Evolutionary conservation across 2,888 invertebrate species (phyloP).

Genomic region (Alcis repandata): DNA sequence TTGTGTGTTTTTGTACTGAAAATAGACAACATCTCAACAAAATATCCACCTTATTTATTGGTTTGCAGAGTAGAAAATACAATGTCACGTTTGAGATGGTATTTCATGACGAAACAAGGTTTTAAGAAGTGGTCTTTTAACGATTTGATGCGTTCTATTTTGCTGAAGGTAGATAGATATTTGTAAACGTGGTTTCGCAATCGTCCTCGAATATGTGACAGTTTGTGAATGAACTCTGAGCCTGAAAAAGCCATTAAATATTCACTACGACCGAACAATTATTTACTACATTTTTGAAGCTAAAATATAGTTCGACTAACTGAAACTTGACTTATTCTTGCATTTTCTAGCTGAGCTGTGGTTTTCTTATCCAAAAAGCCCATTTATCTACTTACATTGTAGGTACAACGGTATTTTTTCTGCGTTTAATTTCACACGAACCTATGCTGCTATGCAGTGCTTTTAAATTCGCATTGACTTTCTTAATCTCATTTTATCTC

Average conservation of each 20-base stretch:
- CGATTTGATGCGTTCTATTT: slow-evolving; percentile 81
- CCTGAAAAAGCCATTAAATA: slow-evolving; percentile 22
- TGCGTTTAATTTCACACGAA: not conserved
- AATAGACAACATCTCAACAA: slow-evolving; percentile 2
- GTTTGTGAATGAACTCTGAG: slow-evolving; percentile 26
- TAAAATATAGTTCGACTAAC: not conserved
- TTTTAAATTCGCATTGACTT: not conserved
- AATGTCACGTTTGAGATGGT: slow-evolving; percentile 13
- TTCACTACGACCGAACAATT: not conserved
- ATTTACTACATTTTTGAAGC: not conserved
- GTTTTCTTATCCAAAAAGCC: too few species aligned
- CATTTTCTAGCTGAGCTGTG: too few species aligned
- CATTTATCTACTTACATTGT: too few species aligned
- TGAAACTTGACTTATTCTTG: too few species aligned
- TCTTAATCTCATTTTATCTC: not conserved
- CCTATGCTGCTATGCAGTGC: not conserved
- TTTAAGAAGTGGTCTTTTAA: slow-evolving; percentile 64
- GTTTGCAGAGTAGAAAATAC: slow-evolving; percentile 22
- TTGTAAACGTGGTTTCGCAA: slow-evolving; percentile 71
- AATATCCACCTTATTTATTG: slow-evolving; percentile 22
- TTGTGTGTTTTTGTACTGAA: slow-evolving; percentile 34
- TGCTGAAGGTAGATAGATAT: slow-evolving; percentile 52
- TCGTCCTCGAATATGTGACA: slow-evolving; percentile 33
- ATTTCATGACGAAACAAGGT: slow-evolving; percentile 51
- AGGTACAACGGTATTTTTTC: too few species aligned